Evolutionary conservation across 2,888 invertebrate species (phyloP).

Genomic region (Nipponacmea schrenckii): DNA sequence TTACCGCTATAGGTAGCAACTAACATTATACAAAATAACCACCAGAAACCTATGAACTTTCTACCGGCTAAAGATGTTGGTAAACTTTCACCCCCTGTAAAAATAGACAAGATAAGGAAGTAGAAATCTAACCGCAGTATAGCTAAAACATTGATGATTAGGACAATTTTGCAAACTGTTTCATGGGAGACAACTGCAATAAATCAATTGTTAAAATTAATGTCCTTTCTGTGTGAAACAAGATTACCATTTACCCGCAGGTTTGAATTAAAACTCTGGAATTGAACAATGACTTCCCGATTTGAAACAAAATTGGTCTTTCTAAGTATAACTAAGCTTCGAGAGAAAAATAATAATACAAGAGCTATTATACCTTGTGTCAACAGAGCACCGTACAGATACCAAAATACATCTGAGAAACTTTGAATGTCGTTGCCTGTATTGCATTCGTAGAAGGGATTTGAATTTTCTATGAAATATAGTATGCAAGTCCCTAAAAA

Average conservation of each 20-base stretch:
- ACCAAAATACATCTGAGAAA: conserved; percentile 74
- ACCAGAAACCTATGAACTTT: conserved; percentile 51
- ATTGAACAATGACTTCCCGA: too few species aligned
- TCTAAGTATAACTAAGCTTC: too few species aligned
- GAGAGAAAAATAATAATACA: too few species aligned
- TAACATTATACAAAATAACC: conserved; percentile 53
- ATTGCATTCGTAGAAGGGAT: conserved; percentile 20
- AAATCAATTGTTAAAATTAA: too few species aligned
- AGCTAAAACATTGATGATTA: too few species aligned
- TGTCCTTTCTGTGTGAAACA: too few species aligned
- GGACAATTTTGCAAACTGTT: too few species aligned
- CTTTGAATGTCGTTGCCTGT: neutral
- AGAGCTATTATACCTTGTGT: conserved; percentile 80
- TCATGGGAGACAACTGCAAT: too few species aligned
- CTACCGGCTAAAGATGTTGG: conserved; percentile 49
- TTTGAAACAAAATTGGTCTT: too few species aligned
- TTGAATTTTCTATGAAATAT: conserved; percentile 41
- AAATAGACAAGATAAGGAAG: neutral
- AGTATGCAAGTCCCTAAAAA: conserved; percentile 37
- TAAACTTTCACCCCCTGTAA: conserved; percentile 44
- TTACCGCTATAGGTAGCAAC: conserved; percentile 61
- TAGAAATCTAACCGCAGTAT: too few species aligned
- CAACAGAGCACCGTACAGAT: conserved; percentile 88
- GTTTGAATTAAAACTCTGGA: too few species aligned
- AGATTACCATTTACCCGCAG: too few species aligned